Evolutionary conservation across 2,113 vertebrate genomes (phyloP).

Genomic region (Etheostoma spectabile): DNA sequence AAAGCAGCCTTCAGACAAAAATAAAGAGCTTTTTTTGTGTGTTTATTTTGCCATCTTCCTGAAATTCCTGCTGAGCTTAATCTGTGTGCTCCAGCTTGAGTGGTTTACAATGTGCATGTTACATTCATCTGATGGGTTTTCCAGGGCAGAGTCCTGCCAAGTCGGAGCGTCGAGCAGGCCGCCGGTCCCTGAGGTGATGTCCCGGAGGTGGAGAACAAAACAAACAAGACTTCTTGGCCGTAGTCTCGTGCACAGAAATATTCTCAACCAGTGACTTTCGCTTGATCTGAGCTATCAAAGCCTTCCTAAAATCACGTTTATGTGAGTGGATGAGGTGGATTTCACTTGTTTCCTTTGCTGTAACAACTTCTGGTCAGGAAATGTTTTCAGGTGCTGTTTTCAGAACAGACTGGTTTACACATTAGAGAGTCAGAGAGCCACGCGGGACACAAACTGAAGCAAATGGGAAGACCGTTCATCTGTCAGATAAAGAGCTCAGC

Average conservation of each 20-base stretch:
- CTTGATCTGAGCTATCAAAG: neutral
- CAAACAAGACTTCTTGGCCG: neutral
- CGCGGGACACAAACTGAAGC: conserved; percentile 16
- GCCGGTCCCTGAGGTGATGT: conserved; percentile 22
- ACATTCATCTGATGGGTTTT: conserved; percentile 63
- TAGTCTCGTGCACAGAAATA: neutral
- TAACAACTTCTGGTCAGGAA: conserved; percentile 54
- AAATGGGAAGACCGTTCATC: conserved; percentile 59
- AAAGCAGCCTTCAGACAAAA: neutral
- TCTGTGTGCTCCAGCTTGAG: conserved; percentile 32
- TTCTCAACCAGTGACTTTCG: neutral
- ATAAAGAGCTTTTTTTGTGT: too few relatives aligned
- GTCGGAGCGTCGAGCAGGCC: conserved; percentile 17
- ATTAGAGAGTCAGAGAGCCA: conserved; percentile 53
- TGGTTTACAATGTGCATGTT: conserved; percentile 50
- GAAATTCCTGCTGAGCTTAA: conserved; percentile 52
- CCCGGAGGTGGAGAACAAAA: conserved; percentile 22
- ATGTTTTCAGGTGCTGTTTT: conserved; percentile 40
- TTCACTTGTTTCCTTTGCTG: conserved; percentile 46
- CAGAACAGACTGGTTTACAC: conserved; percentile 61
- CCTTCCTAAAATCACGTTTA: conserved; percentile 1
- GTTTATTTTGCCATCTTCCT: conserved; percentile 11
- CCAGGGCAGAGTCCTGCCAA: conserved; percentile 54
- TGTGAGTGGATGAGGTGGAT: conserved; percentile 4
- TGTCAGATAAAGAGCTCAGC: conserved; percentile 4